Base-by-base conservation (phyloP, 2,797 vertebrate species). In the Sebastes trivittatus region DNA sequence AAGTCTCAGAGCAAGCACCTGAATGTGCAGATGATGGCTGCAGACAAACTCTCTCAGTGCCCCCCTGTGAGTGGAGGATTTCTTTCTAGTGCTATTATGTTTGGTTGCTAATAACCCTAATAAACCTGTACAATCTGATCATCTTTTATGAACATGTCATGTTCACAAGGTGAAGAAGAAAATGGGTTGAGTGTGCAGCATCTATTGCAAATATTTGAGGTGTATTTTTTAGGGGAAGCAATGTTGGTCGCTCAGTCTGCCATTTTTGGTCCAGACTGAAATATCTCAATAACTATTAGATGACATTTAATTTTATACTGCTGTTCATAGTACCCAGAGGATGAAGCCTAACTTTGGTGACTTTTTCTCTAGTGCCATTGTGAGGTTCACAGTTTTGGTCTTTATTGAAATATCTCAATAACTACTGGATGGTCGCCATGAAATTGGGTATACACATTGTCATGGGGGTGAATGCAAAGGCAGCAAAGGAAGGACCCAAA, bases 1-100 rank as follows among this genome's bases (percentile, higher is more conserved):
- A 99, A 99, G 93, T 98, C 98, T 9, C 98, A 98, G 94, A 97
- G 97, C 95, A 99, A 99, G 87, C 98, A 98, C 87, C 96, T 98
- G 87, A 99, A 98, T 0, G 98, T 99, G 75, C 98, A 99, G 95
- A 96, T 98, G 97, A 98, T 99, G 97, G 98, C 98, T 1, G 96
- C 97, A 0, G 98, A 99, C 89, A 99, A 99, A 87, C 95, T 99
- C 91, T 95, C 97, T 87, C 98, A 98, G 94, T 99, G 98, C 84
- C 97, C 98, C 72, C 97, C 97, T 7, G 98, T 99, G 94, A 97
- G 98, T 94, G 34, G 46, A 71, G 10, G 2, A 7, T 54, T 32
- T 36, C 7, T 29, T 22, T 32, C 8, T 30, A 63, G 6, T 25
- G 11, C 27, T 71, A 1, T n/a, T 27, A 64, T 80, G 7, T 23